phyloP scores from a whole-genome alignment of 2,888 invertebrate genomes.

The Pyrrhia umbra region DNA sequence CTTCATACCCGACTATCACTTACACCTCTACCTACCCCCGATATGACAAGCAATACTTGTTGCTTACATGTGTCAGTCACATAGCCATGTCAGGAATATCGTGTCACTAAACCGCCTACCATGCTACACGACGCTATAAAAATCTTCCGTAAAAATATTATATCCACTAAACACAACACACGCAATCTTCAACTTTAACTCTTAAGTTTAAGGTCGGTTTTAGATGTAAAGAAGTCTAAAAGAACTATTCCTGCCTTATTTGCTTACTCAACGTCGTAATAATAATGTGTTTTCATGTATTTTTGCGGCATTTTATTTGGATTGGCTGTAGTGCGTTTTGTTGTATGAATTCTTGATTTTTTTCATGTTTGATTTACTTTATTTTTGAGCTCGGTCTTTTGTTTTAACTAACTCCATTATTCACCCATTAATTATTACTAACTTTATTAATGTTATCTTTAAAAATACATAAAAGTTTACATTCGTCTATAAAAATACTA shows the following conservation, averaged over 20 bases:
- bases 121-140: constrained; percentile 56
- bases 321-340: constrained; percentile 45
- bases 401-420: background rate
- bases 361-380: constrained; percentile 17
- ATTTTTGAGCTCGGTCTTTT: background rate
- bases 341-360: constrained; percentile 38
- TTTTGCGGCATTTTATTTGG: constrained; percentile 51
- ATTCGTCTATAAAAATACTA: no score
- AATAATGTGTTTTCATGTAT: constrained; percentile 64
- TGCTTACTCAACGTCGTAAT: constrained; percentile 68
- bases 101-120: constrained; percentile 57
- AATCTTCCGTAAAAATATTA: constrained; percentile 63
- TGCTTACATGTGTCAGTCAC: constrained; percentile 64
- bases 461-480: no score
- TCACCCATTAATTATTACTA: background rate
- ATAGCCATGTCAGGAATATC: constrained; percentile 60
- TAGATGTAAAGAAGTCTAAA: constrained; percentile 19
- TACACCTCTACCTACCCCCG: constrained; percentile 41
- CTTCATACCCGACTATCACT: constrained; percentile 41
- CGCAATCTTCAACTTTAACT: constrained; percentile 33
- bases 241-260: constrained; percentile 67
- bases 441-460: no score
- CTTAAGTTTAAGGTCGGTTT: constrained; percentile 32
- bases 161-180: constrained; percentile 24
- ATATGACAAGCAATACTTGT: constrained; percentile 58